Base-by-base conservation (phyloP, 2,888 invertebrate genomes). In the Polyommatus iphigenia region DNA sequence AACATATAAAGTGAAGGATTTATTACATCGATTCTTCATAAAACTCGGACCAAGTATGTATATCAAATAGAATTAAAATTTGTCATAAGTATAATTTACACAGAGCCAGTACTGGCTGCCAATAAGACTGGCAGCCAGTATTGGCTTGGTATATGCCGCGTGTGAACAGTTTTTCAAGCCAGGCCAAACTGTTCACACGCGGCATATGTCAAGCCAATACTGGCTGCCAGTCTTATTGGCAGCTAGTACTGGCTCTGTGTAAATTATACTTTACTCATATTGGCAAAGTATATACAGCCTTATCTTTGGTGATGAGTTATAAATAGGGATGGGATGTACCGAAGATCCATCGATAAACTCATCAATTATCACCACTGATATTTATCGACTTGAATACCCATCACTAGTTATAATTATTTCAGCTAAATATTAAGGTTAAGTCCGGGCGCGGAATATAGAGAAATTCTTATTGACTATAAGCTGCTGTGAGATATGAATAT, bases 241-340 rank as follows among this genome's bases (percentile, higher is more conserved):
- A n/a, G n/a, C n/a, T n/a, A n/a, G n/a, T n/a, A n/a, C n/a, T n/a
- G n/a, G n/a, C n/a, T n/a, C n/a, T n/a, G n/a, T n/a, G n/a, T n/a
- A n/a, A n/a, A n/a, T n/a, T n/a, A n/a, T n/a, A n/a, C n/a, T n/a
- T n/a, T n/a, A 77, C 41, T 72, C 71, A 71, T 80, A 79, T 81
- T 79, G 81, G 80, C 79, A 81, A 79, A 46, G 78, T 81, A 84
- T 85, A 80, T 88, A 91, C 91, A 91, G 91, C 91, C 91, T 88
- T 86, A 85, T 92, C 93, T 93, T 93, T 93, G 93, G 93, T 92
- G 92, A 87, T 75, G 75, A 75, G 50, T 75, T 29, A 75, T 75
- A 75, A 75, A 75, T 75, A 75, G 75, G 24, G 75, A 75, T 75
- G 75, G 75, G 75, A 50, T 13, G 46, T 41, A 20, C 10, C 20